Conservation (phyloP, 37 sponge, comb jelly and placozoan species). For the Chondrosia reniformis region DNA sequence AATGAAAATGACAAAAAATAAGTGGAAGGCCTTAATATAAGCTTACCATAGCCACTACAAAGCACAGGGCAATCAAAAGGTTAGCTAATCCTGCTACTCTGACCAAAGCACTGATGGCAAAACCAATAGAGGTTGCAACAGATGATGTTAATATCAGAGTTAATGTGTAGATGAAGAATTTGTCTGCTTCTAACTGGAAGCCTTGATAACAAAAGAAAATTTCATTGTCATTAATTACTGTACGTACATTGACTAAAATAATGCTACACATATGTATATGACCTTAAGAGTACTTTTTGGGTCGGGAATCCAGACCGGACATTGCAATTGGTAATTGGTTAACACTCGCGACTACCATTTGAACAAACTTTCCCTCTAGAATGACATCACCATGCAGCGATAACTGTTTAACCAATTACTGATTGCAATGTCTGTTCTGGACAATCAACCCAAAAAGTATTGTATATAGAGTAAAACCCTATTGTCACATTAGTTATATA, state of each 20-base stretch:
- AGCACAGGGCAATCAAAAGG: constrained; percentile 52
- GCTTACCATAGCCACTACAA: constrained; percentile 62
- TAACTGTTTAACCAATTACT: too few species aligned
- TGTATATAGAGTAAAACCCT: too few species aligned
- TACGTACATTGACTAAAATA: neutral
- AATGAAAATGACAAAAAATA: too few species aligned
- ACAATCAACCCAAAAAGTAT: too few species aligned
- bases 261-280: neutral
- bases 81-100: constrained; percentile 44
- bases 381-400: too few species aligned
- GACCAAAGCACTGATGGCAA: constrained; percentile 56
- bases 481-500: neutral
- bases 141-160: constrained; percentile 50
- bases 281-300: neutral
- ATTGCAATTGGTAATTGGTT: too few species aligned
- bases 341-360: too few species aligned
- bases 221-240: neutral
- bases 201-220: constrained; percentile 11
- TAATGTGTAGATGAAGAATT: constrained; percentile 68
- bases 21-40: too few species aligned
- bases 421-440: too few species aligned
- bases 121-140: constrained; percentile 39
- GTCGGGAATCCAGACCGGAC: too few species aligned
- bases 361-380: too few species aligned
- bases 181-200: constrained; percentile 33